These are phyloP conservation scores for Rhadinocentrus ornatus DNA, from an alignment of 2,797 vertebrate species.

Conservation along the genomic window DNA sequence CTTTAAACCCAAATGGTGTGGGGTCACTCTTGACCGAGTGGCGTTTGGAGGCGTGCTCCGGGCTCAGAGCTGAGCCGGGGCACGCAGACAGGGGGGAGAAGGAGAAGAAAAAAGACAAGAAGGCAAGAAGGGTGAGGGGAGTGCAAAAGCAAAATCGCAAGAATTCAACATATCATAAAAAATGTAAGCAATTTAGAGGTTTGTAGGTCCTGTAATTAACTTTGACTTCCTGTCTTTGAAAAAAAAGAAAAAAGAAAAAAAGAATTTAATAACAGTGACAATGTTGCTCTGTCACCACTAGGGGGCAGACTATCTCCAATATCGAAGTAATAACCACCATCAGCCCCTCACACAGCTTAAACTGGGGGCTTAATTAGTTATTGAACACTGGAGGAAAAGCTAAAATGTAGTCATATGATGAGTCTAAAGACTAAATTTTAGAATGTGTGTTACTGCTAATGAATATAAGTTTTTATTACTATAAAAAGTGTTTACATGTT, in stretches of 20 bases:
- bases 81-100: conserved; percentile 5
- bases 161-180: not conserved
- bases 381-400: not conserved
- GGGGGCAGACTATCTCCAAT: conserved; percentile 59
- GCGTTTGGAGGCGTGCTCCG: conserved; percentile 91
- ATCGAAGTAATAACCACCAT: not conserved
- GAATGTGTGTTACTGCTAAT: not conserved
- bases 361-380: not conserved
- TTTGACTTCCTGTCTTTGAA: not conserved
- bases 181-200: not conserved
- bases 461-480: not conserved
- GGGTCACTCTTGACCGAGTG: conserved; percentile 95
- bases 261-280: not conserved
- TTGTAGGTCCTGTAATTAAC: not conserved
- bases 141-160: not conserved
- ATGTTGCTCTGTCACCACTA: conserved; percentile 57
- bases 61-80: conserved; percentile 89
- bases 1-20: conserved; percentile 92
- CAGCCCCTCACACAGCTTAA: not conserved
- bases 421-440: not conserved
- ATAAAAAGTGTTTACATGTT: not conserved
- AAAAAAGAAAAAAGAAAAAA: not conserved
- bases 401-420: not conserved
- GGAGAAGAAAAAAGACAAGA: not conserved
- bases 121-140: conserved; percentile 10